Evolutionary conservation across 2,888 invertebrate genomes (phyloP).

Genomic region (Caenorhabditis sp.): DNA sequence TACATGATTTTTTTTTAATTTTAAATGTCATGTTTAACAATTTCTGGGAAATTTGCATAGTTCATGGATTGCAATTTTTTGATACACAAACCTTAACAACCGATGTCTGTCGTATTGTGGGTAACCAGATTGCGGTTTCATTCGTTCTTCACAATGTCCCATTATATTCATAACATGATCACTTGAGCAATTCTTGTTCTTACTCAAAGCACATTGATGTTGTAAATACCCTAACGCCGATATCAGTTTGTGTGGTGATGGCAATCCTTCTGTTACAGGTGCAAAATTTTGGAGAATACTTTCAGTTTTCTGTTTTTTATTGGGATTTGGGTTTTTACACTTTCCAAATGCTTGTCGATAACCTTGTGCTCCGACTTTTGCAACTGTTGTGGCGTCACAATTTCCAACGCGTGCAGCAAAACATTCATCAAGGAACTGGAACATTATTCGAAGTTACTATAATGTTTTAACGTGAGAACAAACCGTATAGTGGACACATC

Average conservation of each 20-base stretch:
- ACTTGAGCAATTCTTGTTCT: constrained; percentile 50
- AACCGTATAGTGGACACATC: constrained; percentile 57
- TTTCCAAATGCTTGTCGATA: constrained; percentile 32
- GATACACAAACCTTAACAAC: constrained; percentile 34
- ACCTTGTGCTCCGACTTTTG: constrained; percentile 38
- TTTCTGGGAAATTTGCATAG: too few relatives aligned
- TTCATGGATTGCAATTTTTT: not conserved
- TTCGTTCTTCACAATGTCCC: constrained; percentile 49
- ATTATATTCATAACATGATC: constrained; percentile 55
- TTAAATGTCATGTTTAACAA: too few relatives aligned
- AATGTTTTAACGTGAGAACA: not conserved
- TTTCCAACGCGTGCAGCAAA: constrained; percentile 47
- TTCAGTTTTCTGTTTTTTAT: constrained; percentile 27
- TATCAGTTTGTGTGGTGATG: constrained; percentile 34
- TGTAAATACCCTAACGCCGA: constrained; percentile 47
- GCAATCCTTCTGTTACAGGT: constrained; percentile 17
- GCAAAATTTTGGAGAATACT: constrained; percentile 5
- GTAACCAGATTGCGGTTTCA: constrained; percentile 47
- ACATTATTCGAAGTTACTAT: not conserved
- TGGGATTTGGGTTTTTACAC: constrained; percentile 15
- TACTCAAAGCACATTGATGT: constrained; percentile 52
- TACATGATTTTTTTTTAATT: not conserved
- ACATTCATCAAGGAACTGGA: constrained; percentile 51
- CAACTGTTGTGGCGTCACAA: constrained; percentile 41
- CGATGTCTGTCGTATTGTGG: constrained; percentile 44